Conservation (phyloP, 2,113 vertebrate species). For the Pionites leucogaster region DNA sequence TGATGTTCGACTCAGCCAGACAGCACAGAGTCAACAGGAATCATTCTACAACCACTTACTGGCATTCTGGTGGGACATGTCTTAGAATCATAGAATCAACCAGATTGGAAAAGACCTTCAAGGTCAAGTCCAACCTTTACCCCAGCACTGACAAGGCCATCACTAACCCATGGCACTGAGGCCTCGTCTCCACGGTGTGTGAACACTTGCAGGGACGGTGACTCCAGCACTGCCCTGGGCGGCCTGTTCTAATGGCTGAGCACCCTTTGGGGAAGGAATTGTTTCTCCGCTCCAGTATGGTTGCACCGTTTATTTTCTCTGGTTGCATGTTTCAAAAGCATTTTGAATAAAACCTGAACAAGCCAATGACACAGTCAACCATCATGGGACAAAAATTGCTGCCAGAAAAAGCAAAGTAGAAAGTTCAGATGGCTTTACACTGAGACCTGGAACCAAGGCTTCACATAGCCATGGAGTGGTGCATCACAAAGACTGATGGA, state of each 20-base stretch:
- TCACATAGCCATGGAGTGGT: accelerated
- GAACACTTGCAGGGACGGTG: neutral
- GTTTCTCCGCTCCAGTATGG: no score
- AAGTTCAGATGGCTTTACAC: accelerated
- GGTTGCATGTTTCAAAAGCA: neutral
- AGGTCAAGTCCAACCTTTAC: neutral
- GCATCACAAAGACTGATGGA: accelerated
- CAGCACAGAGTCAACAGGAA: neutral
- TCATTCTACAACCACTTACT: accelerated
- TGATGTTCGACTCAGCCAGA: neutral
- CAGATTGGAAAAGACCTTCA: neutral
- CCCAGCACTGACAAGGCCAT: neutral
- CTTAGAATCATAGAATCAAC: neutral
- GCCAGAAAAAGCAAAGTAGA: accelerated
- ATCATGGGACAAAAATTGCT: neutral
- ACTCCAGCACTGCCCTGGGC: neutral
- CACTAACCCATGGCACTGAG: neutral
- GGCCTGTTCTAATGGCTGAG: no score
- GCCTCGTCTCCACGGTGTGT: neutral
- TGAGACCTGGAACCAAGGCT: accelerated
- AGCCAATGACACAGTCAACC: accelerated
- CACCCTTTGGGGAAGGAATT: no score
- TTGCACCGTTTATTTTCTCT: neutral
- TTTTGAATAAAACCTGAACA: neutral
- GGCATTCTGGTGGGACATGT: accelerated